Evolutionary conservation across 2,888 invertebrate species (phyloP).

Genomic region (Cheilosia pagana): DNA sequence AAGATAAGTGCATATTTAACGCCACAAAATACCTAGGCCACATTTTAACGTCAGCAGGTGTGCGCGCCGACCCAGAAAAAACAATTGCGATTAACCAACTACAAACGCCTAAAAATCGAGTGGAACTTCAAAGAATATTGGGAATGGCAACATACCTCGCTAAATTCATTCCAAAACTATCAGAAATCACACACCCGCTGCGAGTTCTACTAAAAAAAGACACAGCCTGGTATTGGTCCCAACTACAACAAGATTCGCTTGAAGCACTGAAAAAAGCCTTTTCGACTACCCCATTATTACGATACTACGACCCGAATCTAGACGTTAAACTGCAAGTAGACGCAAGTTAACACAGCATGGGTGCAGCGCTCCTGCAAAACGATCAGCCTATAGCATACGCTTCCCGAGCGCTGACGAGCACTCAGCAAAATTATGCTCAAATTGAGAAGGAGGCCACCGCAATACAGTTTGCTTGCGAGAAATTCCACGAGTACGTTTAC

Average conservation of each 20-base stretch:
- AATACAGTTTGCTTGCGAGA: slow-evolving; percentile 68
- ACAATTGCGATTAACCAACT: slow-evolving; percentile 16
- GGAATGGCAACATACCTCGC: slow-evolving; percentile 28
- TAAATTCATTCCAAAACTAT: slow-evolving; percentile 72
- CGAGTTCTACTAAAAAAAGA: slow-evolving; percentile 34
- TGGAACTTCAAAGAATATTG: slow-evolving; percentile 19
- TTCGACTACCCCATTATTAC: too few relatives aligned
- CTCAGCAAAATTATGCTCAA: too few relatives aligned
- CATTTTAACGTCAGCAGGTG: slow-evolving; percentile 21
- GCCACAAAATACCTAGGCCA: slow-evolving; percentile 23
- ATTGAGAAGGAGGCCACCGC: too few relatives aligned
- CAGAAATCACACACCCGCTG: slow-evolving; percentile 47
- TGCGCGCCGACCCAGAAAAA: background rate
- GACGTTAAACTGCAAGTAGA: too few relatives aligned
- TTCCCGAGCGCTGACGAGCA: too few relatives aligned
- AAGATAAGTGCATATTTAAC: slow-evolving; percentile 76
- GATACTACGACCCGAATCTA: too few relatives aligned
- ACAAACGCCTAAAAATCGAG: slow-evolving; percentile 18
- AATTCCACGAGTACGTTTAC: slow-evolving; percentile 76
- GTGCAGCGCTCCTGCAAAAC: too few relatives aligned
- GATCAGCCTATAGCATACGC: too few relatives aligned
- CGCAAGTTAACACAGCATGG: too few relatives aligned
- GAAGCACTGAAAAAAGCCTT: too few relatives aligned
- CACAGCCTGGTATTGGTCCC: slow-evolving; percentile 35
- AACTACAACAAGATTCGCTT: slow-evolving; percentile 53